These are phyloP conservation scores for Sesamia nonagrioides DNA, from an alignment of 1,140 invertebrate genomes.

Conservation along the genomic window DNA sequence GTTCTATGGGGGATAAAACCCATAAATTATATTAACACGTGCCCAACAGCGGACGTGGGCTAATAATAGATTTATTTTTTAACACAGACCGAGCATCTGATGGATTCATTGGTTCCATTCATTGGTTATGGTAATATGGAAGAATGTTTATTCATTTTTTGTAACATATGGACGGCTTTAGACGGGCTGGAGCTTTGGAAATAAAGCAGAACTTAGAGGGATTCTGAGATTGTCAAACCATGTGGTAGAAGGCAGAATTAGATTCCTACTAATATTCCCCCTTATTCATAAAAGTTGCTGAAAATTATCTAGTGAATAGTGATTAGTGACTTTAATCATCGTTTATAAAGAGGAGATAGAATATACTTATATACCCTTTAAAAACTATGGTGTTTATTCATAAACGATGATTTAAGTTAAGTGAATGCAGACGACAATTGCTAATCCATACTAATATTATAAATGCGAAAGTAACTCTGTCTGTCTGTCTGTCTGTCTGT, in stretches of 20 bases:
- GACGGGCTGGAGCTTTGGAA: neutral
- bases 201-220: neutral
- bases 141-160: conserved; percentile 10
- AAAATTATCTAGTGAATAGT: too few species aligned
- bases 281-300: too few species aligned
- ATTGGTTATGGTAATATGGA: conserved; percentile 6
- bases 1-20: conserved; percentile 37
- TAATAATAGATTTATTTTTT: conserved; percentile 53
- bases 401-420: too few species aligned
- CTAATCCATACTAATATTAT: too few species aligned
- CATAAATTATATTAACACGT: conserved; percentile 56
- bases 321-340: too few species aligned
- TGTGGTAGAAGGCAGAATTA: neutral
- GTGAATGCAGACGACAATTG: too few species aligned
- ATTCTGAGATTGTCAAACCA: neutral
- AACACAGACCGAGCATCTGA: conserved; percentile 45
- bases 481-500: too few species aligned
- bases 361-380: too few species aligned
- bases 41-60: conserved; percentile 38
- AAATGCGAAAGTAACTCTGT: too few species aligned
- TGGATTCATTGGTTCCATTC: conserved; percentile 40
- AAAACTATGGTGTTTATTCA: too few species aligned
- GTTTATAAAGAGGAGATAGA: too few species aligned
- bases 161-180: neutral
- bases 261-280: too few species aligned